Evolutionary conservation across 2,797 vertebrate genomes (phyloP), one percentile per base, ranked within the genome.

Genomic region (Enteromius afrohamiltoni): DNA sequence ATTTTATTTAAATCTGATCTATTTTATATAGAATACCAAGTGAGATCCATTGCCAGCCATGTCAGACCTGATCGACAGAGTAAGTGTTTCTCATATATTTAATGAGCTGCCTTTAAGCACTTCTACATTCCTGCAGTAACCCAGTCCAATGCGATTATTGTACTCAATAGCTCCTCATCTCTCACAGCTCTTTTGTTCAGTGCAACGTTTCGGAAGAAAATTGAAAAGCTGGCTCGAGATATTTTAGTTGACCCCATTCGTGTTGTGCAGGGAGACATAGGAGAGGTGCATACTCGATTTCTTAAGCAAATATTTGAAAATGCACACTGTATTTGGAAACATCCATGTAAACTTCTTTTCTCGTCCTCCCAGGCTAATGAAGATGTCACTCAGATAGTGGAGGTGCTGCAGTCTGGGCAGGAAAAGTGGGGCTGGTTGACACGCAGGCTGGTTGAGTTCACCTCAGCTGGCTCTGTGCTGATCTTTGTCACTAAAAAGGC

Each of bases 21-120:
- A 7, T 71, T 62, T 60, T 60, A 13, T 89, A 67, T 93, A 99
- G 98, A 99, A 71, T 99, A 99, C 88, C 98, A 99, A 90, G 98
- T 99, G 85, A 93, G 98, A 91, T 99, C 98, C 42, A 89, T 99
- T 3, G 97, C 98, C 11, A 99, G 96, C 91, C 97, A 99, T 0
- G 98, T 99, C 0, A 97, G 98, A 86, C 98, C 98, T 40, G 98
- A 99, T 91, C 95, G 98, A 90, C 98, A 99, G 91, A 99, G 98
- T 99, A 92, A 95, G 98, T 95, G 0, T 55, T 3, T 55, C 53
- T 42, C 13, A 10, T 8, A 53, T 62, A 49, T 11, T 80, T 45
- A 37, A 14, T 29, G 34, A 58, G 49, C 14, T 58, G 29, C 49
- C 19, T 60, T n/a, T 34, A 31, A 42, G 19, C 23, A 60, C 29